Evolutionary conservation across 2,113 vertebrate genomes (phyloP), one percentile per base, ranked within the genome.

Genomic region (Asarcornis scutulata): DNA sequence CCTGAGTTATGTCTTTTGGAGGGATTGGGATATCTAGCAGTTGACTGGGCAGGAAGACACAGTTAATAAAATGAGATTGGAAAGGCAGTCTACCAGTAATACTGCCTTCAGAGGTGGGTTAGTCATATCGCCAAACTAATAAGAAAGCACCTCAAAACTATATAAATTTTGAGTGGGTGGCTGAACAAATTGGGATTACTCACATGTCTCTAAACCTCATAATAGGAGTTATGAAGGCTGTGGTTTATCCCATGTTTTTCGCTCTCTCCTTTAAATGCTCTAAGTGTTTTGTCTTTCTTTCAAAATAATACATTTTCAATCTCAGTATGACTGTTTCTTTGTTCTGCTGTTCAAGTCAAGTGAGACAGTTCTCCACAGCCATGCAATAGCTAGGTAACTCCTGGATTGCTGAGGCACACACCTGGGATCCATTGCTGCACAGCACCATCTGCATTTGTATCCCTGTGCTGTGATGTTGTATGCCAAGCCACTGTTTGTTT

Each of bases 351-450:
- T 94, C n/a, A 32, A 83, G 17, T 74, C 77, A 83, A 93, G 53
- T 83, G 97, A 94, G 97, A 97, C 98, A 93, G 96, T 98, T 98
- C 98, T 98, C 98, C 98, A 97, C 77, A 98, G 98, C 98, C 89
- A 27, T 77, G 55, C 92, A 93, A 29, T 58, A 95, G 95, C 73
- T 85, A 95, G 91, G 64, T 6, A 86, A 81, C 76, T 89, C 14
- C 71, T 78, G 82, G 67, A 69, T 62, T 83, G 48, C 84, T 81
- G 32, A 62, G 80, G 38, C 32, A 67, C 38, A 66, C 55, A 7
- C 40, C 75, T 69, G 69, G 40, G 63, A 84, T 22, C 81, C 64
- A 11, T 5, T 7, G 40, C 77, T 58, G 40, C 67, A n/a, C 34
- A 73, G 44, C 55, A 66, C 18, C 52, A 4, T 16, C 59, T 60